Base-by-base conservation (phyloP, 2,797 vertebrate genomes). In the Melanotaenia boesemani region DNA sequence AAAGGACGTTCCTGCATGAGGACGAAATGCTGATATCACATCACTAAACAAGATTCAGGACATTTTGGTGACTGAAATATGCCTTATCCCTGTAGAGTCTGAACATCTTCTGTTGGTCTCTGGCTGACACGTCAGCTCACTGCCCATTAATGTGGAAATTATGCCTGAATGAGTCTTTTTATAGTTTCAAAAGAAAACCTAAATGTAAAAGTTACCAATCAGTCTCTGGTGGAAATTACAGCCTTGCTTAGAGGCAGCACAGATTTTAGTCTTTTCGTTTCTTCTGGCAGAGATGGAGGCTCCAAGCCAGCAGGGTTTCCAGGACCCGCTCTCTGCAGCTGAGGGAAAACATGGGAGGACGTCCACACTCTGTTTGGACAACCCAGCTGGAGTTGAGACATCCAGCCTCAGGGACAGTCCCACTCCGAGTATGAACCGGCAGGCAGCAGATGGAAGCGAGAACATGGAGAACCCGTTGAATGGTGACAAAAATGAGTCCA, bases 241-340 rank as follows among this genome's bases (percentile, higher is more conserved):
- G 3, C n/a, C n/a, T 10, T n/a, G 16, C 22, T 30, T 22, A 24
- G 36, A 52, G 11, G 22, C 55, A 59, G 28, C 57, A 26, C 55
- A 68, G 54, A 55, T 70, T 67, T 44, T 22, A 63, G 32, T 1
- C 5, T 54, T 77, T 46, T 70, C 73, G 52, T 24, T 32, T 71
- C 13, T 44, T 30, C 70, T 54, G 62, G 56, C 93, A 97, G 97
- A 95, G 81, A 90, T 95, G 86, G 95, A 96, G 81, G 91, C 92
- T 68, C 74, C 91, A 77, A 93, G 78, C 75, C 91, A 81, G 34
- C 85, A 83, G 73, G 90, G 89, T 78, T 95, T 92, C 83, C 94
- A 91, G 86, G 39, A 88, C 64, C 92, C 95, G 34, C 81, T 95
- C 13, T 88, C 90, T 8, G 94, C 92, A 2, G 90, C 76, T 15